These are phyloP conservation scores for Bujurquina vittata DNA, from an alignment of 2,113 vertebrate genomes.

Conservation along the genomic window DNA sequence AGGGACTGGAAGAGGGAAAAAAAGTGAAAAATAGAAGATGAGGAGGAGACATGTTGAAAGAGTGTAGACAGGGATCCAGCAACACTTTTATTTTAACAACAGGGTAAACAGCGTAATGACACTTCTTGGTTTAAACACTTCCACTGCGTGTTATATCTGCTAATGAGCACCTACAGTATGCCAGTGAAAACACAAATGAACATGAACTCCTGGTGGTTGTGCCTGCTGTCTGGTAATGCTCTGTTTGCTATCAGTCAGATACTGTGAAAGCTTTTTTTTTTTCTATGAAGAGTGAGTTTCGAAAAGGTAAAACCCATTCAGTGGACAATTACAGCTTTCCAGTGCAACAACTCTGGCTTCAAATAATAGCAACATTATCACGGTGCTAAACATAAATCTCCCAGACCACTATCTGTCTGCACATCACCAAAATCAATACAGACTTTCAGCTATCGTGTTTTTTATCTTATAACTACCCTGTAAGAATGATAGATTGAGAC, in stretches of 20 bases:
- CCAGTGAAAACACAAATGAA: not conserved
- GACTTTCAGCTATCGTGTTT: constrained; percentile 41
- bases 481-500: constrained; percentile 21
- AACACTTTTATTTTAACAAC: constrained; percentile 62
- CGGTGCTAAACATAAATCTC: constrained; percentile 48
- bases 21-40: constrained; percentile 28
- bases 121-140: constrained; percentile 46
- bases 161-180: constrained; percentile 35
- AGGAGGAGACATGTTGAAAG: constrained; percentile 2
- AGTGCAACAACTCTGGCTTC: constrained; percentile 17
- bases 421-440: constrained; percentile 60
- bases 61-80: constrained; percentile 27
- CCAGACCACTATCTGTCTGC: constrained; percentile 50
- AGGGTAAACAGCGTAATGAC: constrained; percentile 30
- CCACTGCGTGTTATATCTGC: constrained; percentile 23
- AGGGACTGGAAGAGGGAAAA: not conserved
- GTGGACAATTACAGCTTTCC: constrained; percentile 7
- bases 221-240: not conserved
- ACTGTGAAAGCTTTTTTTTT: not conserved
- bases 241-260: not conserved
- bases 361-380: constrained; percentile 49
- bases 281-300: not conserved
- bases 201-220: not conserved
- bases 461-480: constrained; percentile 57
- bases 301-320: constrained; percentile 16